Evolutionary conservation across 2,888 invertebrate genomes (phyloP).

Genomic region (Endotricha flammealis): DNA sequence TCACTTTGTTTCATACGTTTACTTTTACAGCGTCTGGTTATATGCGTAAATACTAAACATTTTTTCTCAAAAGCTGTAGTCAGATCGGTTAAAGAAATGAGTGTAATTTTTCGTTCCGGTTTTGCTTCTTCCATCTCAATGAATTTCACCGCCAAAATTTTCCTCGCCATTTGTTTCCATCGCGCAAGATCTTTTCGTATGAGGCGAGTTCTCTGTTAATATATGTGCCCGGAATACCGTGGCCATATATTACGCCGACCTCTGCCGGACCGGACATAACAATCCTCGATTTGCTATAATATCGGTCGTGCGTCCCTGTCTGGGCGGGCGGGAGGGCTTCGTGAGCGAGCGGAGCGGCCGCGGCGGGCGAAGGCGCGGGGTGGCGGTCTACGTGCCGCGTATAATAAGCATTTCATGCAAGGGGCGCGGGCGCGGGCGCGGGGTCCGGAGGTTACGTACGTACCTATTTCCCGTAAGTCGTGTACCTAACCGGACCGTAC

Average conservation of each 20-base stretch:
- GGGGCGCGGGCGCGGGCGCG: slow-evolving; percentile 66
- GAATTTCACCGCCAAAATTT: slow-evolving; percentile 72
- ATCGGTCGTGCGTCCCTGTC: slow-evolving; percentile 69
- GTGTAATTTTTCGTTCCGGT: slow-evolving; percentile 55
- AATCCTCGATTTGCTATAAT: slow-evolving; percentile 80
- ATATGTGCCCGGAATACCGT: slow-evolving; percentile 79
- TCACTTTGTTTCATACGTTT: too few species aligned
- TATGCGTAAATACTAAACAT: slow-evolving; percentile 5
- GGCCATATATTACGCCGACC: slow-evolving; percentile 79
- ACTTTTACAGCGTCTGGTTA: too few species aligned
- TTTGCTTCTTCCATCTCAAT: slow-evolving; percentile 61
- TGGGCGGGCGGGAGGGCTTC: slow-evolving; percentile 38
- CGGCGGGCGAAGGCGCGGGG: slow-evolving; percentile 57
- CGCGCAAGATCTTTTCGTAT: slow-evolving; percentile 76
- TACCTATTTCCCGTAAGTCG: slow-evolving; percentile 77
- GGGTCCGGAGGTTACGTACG: slow-evolving; percentile 64
- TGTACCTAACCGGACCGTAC: slow-evolving; percentile 79
- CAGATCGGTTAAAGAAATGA: slow-evolving; percentile 50
- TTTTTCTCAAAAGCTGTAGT: slow-evolving; percentile 18
- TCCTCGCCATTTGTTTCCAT: slow-evolving; percentile 78
- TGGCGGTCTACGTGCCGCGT: slow-evolving; percentile 76
- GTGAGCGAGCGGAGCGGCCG: slow-evolving; percentile 54
- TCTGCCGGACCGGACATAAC: slow-evolving; percentile 79
- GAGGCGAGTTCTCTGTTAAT: slow-evolving; percentile 77
- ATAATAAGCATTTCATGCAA: slow-evolving; percentile 81